Evolutionary conservation across 2,888 invertebrate species (phyloP).

Genomic region (Caradrina kadenii): DNA sequence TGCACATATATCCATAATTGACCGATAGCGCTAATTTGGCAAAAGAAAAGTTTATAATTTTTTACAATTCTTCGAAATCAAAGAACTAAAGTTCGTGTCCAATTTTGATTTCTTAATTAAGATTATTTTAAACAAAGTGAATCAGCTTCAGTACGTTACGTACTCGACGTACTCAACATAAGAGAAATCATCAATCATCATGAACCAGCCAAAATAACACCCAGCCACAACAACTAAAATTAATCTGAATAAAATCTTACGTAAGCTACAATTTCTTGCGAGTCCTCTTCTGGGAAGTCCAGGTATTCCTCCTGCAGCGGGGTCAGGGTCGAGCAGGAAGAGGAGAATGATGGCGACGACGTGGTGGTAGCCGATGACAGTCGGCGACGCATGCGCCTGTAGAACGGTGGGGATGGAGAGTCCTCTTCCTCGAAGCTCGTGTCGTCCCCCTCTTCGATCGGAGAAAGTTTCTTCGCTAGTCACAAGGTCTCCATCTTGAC

Average conservation of each 20-base stretch:
- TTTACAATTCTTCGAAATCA: neutral
- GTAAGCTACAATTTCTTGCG: neutral
- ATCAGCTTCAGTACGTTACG: constrained; percentile 7
- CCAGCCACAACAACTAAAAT: constrained; percentile 16
- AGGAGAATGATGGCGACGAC: neutral
- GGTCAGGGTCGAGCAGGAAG: neutral
- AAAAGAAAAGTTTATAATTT: neutral
- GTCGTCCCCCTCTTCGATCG: constrained; percentile 1
- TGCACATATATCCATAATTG: neutral
- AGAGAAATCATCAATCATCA: too few relatives aligned
- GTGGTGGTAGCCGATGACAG: neutral
- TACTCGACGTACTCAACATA: constrained; percentile 21
- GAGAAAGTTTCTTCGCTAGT: constrained; percentile 52
- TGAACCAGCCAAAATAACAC: constrained; percentile 5
- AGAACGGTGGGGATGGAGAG: constrained; percentile 32
- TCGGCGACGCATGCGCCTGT: neutral
- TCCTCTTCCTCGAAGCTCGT: neutral
- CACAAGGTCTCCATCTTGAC: constrained; percentile 71
- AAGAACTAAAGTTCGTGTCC: neutral
- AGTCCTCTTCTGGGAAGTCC: neutral
- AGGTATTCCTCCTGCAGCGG: neutral
- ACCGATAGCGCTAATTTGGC: neutral
- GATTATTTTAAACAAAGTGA: neutral
- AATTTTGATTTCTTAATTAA: neutral
- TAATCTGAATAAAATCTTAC: constrained; percentile 35